Evolutionary conservation across 2,888 invertebrate genomes (phyloP), one percentile per base, ranked within the genome.

Genomic region (Drosophila rubida): DNA sequence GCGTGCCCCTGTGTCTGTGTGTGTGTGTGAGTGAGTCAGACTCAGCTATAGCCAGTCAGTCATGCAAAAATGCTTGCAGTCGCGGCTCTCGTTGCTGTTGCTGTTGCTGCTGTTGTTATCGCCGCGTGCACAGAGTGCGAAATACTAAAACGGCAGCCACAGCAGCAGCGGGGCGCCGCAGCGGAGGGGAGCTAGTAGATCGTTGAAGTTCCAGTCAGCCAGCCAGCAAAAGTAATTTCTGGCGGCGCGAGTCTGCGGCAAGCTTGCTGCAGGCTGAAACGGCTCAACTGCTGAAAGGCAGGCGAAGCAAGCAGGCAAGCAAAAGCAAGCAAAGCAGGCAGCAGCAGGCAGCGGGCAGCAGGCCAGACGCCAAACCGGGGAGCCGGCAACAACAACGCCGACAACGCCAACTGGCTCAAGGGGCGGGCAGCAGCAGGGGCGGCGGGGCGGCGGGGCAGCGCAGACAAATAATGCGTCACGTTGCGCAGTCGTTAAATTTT

Each of bases 391-490:
- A 48, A 41, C 16, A 30, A 23, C 45, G 51, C 16, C 59, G 45
- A 22, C 63, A 16, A 37, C 46, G 32, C 41, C 27, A 32, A 48
- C 14, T 13, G n/a, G n/a, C n/a, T n/a, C n/a, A n/a, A n/a, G n/a
- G n/a, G n/a, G n/a, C n/a, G n/a, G n/a, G n/a, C n/a, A n/a, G n/a
- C n/a, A n/a, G n/a, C n/a, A n/a, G n/a, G n/a, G n/a, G n/a, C n/a
- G n/a, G n/a, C n/a, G n/a, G n/a, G n/a, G 44, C 55, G 54, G 53
- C 69, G 46, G 50, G 54, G 57, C 72, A 69, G 73, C 58, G 73
- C 84, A 83, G 82, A 83, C 82, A 83, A 83, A 83, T 84, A 83
- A 83, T 83, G 82, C 82, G 82, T 83, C 82, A 83, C 82, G 82
- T 83, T 83, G 82, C 82, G 82, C 82, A 83, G 82, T 83, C 82